phyloP scores from a whole-genome alignment of 2,797 vertebrate genomes.

The Myotis planiceps region DNA sequence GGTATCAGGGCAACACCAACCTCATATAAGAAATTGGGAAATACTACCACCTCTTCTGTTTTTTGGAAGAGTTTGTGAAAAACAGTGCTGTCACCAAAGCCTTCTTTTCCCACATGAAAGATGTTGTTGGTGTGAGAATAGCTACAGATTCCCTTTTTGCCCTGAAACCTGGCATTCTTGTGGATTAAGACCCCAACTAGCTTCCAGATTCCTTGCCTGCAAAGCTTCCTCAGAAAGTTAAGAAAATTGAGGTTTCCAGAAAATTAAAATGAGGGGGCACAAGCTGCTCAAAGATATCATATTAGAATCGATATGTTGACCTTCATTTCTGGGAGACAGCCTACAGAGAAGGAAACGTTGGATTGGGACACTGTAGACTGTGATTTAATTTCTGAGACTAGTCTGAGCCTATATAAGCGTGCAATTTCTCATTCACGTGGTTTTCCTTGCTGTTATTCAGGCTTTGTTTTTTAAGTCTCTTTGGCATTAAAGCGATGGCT shows the following conservation, averaged over 20 bases:
- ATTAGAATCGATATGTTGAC: background rate
- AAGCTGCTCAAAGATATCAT: background rate
- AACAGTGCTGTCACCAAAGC: background rate
- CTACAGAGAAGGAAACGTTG: background rate
- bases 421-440: background rate
- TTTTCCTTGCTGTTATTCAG: background rate
- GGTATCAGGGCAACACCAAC: background rate
- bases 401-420: background rate
- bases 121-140: background rate
- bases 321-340: background rate
- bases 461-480: background rate
- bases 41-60: background rate
- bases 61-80: background rate
- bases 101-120: background rate
- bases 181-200: background rate
- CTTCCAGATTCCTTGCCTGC: background rate
- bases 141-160: background rate
- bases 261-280: background rate
- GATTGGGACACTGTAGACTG: background rate
- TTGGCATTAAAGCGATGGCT: background rate
- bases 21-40: background rate
- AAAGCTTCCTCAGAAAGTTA: background rate
- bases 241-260: slow-evolving; percentile 4
- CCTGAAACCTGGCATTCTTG: background rate
- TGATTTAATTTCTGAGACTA: background rate